Evolutionary conservation across 2,113 vertebrate genomes (phyloP).

Genomic region (Phrynosoma blainvillii): DNA sequence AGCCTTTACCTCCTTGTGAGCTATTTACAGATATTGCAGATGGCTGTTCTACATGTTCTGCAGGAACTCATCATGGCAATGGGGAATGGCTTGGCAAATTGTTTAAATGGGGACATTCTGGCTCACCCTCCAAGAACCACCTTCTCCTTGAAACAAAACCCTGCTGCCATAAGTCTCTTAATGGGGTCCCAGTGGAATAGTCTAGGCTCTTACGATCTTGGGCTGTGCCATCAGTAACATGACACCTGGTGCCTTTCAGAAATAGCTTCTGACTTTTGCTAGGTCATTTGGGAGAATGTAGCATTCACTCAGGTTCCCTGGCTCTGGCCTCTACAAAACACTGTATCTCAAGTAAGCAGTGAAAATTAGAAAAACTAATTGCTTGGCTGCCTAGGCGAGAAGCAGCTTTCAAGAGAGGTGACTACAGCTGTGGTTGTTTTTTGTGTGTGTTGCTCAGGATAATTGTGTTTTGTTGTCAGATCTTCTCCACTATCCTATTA

Average conservation of each 20-base stretch:
- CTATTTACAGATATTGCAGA: not conserved
- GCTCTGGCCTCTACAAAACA: constrained; percentile 8
- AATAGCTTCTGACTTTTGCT: constrained; percentile 20
- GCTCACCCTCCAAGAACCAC: not conserved
- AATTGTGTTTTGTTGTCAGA: constrained; percentile 32
- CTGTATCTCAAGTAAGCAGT: not conserved
- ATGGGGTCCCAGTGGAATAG: not conserved
- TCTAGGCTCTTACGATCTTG: not conserved
- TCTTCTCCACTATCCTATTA: constrained; percentile 17
- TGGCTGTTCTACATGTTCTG: not conserved
- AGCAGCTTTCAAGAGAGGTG: not conserved
- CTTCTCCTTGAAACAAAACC: constrained; percentile 24
- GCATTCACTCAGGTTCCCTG: not conserved
- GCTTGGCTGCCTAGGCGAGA: constrained; percentile 13
- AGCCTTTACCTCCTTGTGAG: not conserved
- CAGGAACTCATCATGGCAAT: not conserved
- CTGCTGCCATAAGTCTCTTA: not conserved
- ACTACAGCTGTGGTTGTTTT: constrained; percentile 10
- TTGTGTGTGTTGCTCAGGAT: not conserved
- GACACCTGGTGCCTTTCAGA: constrained; percentile 21
- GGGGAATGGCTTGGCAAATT: not conserved
- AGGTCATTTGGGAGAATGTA: constrained; percentile 1
- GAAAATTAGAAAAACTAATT: not conserved
- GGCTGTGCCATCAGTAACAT: not conserved
- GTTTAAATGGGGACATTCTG: not conserved